Conservation (phyloP, 2,888 invertebrate species). For the Gymnocheta viridis region DNA sequence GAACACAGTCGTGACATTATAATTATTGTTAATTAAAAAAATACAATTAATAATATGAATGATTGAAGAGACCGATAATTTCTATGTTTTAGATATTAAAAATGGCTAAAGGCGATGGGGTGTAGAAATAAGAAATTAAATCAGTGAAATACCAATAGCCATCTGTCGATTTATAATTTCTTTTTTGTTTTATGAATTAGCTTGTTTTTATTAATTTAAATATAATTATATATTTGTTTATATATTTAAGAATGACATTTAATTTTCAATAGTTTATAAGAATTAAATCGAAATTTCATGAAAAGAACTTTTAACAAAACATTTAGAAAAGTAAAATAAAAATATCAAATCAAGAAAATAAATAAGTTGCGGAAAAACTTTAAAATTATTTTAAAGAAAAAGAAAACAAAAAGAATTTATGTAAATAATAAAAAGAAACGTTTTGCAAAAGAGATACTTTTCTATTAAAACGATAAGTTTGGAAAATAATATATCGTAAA, state of each 20-base stretch:
- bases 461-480: conserved; percentile 1
- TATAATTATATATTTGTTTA: conserved; percentile 42
- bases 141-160: conserved; percentile 21
- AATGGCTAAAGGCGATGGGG: conserved; percentile 25
- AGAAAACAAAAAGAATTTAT: conserved; percentile 3
- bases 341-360: conserved; percentile 31
- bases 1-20: conserved; percentile 40
- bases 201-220: conserved; percentile 1
- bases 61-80: conserved; percentile 24
- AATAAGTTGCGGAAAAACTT: conserved; percentile 1
- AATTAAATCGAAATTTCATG: conserved; percentile 29
- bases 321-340: conserved; percentile 28
- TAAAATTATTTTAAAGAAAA: conserved; percentile 19
- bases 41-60: conserved; percentile 58
- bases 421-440: conserved; percentile 36
- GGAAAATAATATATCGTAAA: conserved; percentile 19
- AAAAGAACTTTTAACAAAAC: conserved; percentile 65
- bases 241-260: conserved; percentile 37
- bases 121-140: conserved; percentile 3
- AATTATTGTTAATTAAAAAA: conserved; percentile 32
- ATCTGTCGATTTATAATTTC: not conserved
- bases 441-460: conserved; percentile 55
- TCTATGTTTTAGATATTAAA: conserved; percentile 7
- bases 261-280: conserved; percentile 45
- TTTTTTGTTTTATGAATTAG: conserved; percentile 23